These are phyloP conservation scores for Nycticryphes semicollaris DNA, from an alignment of 2,113 vertebrate genomes.

Conservation along the genomic window DNA sequence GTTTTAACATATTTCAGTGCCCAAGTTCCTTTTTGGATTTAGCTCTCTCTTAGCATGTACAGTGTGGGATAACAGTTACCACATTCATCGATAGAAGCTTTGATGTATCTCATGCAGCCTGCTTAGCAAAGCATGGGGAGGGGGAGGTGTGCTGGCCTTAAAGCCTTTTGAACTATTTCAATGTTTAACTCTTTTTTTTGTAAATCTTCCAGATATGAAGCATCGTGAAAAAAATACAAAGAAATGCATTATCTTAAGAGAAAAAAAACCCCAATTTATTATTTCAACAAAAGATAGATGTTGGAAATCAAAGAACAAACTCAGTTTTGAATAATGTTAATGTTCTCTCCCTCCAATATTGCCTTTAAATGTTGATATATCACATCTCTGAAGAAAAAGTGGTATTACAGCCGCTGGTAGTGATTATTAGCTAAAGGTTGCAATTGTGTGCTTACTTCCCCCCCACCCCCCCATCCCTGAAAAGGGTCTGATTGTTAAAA, in stretches of 20 bases:
- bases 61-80: neutral
- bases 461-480: neutral
- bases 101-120: conserved; percentile 18
- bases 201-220: neutral
- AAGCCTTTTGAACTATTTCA: conserved; percentile 5
- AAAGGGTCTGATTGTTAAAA: conserved; percentile 62
- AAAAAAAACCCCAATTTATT: neutral
- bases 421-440: conserved; percentile 46
- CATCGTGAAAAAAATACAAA: neutral
- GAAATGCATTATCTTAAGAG: neutral
- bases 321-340: neutral
- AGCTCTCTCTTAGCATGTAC: neutral
- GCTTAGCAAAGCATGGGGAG: neutral
- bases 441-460: conserved; percentile 48
- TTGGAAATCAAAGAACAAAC: neutral
- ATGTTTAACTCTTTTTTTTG: neutral
- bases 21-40: neutral
- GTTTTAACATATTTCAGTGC: neutral
- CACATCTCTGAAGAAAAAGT: neutral
- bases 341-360: neutral
- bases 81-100: neutral
- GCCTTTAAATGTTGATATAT: neutral
- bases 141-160: neutral
- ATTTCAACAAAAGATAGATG: neutral
- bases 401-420: neutral